Percentiles rank a stretch among this genome's conserved stretches.
Conservation (phyloP, 2,113 vertebrate genomes). For the Poicephalus meyeri region DNA sequence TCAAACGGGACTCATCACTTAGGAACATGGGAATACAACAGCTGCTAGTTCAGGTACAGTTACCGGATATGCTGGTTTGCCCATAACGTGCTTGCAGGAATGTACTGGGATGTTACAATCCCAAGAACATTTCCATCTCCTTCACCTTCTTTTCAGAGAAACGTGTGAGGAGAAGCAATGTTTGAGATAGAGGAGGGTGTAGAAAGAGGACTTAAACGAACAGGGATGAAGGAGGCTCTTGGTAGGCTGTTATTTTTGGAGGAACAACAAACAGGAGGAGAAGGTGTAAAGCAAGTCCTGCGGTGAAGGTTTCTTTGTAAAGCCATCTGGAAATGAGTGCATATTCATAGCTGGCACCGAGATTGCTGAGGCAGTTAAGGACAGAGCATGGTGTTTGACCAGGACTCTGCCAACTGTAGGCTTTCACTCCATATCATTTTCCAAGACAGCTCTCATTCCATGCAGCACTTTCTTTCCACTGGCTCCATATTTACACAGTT, state of each 20-base stretch:
- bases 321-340: neutral
- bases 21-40: neutral
- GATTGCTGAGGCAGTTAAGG: neutral
- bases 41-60: neutral
- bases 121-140: neutral
- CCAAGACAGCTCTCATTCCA: neutral
- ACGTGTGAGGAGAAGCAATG: accelerated
- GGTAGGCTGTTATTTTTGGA: neutral
- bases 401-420: accelerated
- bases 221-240: neutral
- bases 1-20: neutral
- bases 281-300: neutral
- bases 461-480: neutral
- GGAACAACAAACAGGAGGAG: neutral
- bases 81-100: accelerated
- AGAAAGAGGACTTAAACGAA: neutral
- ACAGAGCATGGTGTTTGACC: neutral
- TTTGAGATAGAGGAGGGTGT: neutral
- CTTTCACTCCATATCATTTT: neutral
- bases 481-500: neutral
- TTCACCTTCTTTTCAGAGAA: neutral
- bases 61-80: neutral
- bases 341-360: neutral
- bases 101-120: neutral
- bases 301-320: neutral